phyloP scores from a whole-genome alignment of 2,113 vertebrate genomes.

The Sisor rabdophorus region DNA sequence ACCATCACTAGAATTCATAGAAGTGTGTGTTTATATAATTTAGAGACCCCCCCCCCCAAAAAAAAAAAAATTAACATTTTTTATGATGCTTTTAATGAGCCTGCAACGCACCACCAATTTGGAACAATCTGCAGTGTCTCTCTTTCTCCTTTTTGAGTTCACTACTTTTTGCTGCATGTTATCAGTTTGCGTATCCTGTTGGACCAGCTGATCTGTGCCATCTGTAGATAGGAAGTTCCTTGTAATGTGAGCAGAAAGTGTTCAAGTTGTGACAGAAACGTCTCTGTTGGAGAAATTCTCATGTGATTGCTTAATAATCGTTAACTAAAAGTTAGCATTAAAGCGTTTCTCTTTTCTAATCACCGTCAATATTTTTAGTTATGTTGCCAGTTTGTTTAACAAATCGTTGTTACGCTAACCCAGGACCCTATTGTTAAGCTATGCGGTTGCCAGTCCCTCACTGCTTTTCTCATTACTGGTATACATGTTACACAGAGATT shows the following conservation, averaged over 20 bases:
- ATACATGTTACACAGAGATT: too few species aligned
- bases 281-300: not conserved
- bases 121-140: conserved; percentile 59
- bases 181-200: conserved; percentile 59
- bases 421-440: too few species aligned
- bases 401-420: too few species aligned
- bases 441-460: too few species aligned
- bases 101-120: conserved; percentile 60
- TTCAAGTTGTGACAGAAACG: not conserved
- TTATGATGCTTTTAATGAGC: conserved; percentile 60
- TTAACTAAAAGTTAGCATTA: not conserved
- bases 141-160: conserved; percentile 25
- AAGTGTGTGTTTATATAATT: too few species aligned
- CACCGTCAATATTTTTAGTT: too few species aligned
- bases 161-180: conserved; percentile 7
- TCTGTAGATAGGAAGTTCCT: conserved; percentile 61
- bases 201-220: conserved; percentile 65
- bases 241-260: conserved; percentile 43
- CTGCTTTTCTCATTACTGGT: too few species aligned
- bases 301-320: not conserved
- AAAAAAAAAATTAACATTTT: conserved; percentile 47
- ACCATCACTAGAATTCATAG: too few species aligned
- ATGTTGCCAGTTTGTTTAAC: not conserved
- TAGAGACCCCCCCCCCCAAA: conserved; percentile 8
- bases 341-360: not conserved